Percentiles rank a stretch among this genome's conserved stretches.
These are phyloP conservation scores for Sciurus vulgaris DNA, from an alignment of 2,797 vertebrate genomes.

Conservation along the genomic window DNA sequence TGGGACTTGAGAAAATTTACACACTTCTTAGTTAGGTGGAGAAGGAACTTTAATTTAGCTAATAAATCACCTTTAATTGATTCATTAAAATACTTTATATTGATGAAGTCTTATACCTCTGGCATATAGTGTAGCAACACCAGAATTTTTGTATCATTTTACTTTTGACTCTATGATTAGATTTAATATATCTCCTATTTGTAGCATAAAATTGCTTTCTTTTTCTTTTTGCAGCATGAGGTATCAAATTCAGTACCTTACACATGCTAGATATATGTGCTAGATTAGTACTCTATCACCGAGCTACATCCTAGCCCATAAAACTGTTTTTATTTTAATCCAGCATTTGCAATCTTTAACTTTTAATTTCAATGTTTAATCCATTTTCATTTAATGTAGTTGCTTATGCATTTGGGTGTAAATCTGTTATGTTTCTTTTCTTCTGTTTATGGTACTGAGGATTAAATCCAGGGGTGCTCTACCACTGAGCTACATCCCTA, in stretches of 20 bases:
- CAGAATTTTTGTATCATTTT: neutral
- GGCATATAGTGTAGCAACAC: neutral
- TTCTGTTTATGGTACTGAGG: neutral
- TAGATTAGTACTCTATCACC: too few relatives aligned
- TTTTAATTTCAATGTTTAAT: neutral
- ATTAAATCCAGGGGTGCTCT: neutral
- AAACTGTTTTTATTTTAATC: neutral
- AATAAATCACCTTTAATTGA: neutral
- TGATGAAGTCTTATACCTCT: neutral
- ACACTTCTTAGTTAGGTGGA: neutral
- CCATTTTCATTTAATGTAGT: neutral
- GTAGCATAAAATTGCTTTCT: neutral
- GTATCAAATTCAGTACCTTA: too few relatives aligned
- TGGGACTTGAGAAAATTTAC: neutral
- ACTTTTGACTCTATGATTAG: neutral
- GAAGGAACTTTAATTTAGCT: constrained; percentile 19
- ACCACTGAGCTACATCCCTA: neutral
- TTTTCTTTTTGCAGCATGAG: too few relatives aligned
- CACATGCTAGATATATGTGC: too few relatives aligned
- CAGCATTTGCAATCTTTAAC: neutral
- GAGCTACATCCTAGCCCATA: too few relatives aligned
- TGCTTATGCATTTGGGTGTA: neutral
- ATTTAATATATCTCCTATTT: neutral
- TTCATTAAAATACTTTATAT: neutral
- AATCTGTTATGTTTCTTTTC: neutral